Evolutionary conservation across 2,888 invertebrate species (phyloP), one percentile per base, ranked within the genome.

Genomic region (Ceramica pisi): DNA sequence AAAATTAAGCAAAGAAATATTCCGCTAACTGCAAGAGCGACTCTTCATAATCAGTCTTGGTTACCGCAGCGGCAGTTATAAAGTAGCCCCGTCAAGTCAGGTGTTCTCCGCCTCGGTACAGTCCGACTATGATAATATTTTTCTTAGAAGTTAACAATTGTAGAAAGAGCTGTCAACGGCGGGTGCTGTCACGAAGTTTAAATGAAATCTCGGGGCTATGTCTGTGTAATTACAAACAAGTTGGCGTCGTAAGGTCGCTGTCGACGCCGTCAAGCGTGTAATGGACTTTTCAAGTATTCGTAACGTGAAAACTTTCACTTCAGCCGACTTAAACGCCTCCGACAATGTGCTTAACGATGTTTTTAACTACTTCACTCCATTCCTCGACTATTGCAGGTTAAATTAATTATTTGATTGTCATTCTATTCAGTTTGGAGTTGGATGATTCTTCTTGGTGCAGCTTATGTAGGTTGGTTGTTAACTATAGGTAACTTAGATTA

Each of bases 241-340:
- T 92, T 87, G 85, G 84, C 89, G 90, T 89, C 89, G 90, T 92
- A 90, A 93, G 92, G 93, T 92, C 91, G 91, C 86, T 89, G 90
- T 88, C 88, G 88, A 87, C 90, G 88, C 92, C 91, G 91, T 92
- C 93, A 92, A 90, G 92, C 95, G 94, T 94, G 95, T 95, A 95
- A 95, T 95, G 94, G 95, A 95, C 94, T 95, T 95, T 93, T 92
- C 94, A 94, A 95, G 95, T 94, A 94, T 94, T 94, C 92, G 91
- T 94, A 94, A 94, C 94, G 94, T 92, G 94, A 90, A 93, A 95
- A 95, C 93, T 95, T 95, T 92, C 91, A 91, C 93, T 92, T 89
- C 89, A 91, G 89, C 89, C 89, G 91, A 89, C 92, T 93, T 92
- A 90, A 94, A 93, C 92, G 93, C 90, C 92, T 88, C 90, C 91